Percentiles rank a stretch among this genome's conserved stretches.
Evolutionary conservation across 2,888 invertebrate genomes (phyloP).

Genomic region (Agonopterix alstromeriana): DNA sequence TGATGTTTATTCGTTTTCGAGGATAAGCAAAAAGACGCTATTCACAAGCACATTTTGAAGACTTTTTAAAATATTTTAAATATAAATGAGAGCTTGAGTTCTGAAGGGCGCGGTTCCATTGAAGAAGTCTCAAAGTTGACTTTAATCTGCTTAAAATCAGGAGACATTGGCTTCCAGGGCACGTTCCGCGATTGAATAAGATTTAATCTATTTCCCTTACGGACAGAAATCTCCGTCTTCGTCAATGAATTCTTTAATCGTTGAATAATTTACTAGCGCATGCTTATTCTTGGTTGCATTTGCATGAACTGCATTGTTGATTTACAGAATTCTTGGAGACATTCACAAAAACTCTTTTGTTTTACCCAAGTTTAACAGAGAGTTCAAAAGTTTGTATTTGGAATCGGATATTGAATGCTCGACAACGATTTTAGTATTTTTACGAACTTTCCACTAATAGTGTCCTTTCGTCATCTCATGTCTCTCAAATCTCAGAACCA

Average conservation of each 20-base stretch:
- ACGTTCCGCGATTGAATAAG: conserved; percentile 62
- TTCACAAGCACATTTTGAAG: conserved; percentile 31
- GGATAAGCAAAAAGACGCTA: conserved; percentile 33
- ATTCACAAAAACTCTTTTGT: not conserved
- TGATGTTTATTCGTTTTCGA: conserved; percentile 30
- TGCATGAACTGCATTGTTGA: conserved; percentile 8
- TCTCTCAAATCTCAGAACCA: too few relatives aligned
- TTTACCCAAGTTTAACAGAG: not conserved
- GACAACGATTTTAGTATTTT: too few relatives aligned
- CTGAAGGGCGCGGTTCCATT: conserved; percentile 36
- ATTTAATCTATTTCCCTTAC: conserved; percentile 64
- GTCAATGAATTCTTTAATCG: conserved; percentile 50
- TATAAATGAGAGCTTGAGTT: conserved; percentile 39
- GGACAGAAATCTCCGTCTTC: conserved; percentile 41
- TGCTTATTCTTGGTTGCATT: conserved; percentile 36
- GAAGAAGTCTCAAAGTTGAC: conserved; percentile 44
- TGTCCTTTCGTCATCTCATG: too few relatives aligned
- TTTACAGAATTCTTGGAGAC: conserved; percentile 1
- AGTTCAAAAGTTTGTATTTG: too few relatives aligned
- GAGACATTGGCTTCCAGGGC: conserved; percentile 59
- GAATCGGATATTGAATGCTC: too few relatives aligned
- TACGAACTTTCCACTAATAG: too few relatives aligned
- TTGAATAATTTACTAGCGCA: conserved; percentile 61
- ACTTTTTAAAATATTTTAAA: conserved; percentile 34
- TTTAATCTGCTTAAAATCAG: conserved; percentile 63